Evolutionary conservation across 2,888 invertebrate genomes (phyloP), one percentile per base, ranked within the genome.

Genomic region (Candidula unifasciata): DNA sequence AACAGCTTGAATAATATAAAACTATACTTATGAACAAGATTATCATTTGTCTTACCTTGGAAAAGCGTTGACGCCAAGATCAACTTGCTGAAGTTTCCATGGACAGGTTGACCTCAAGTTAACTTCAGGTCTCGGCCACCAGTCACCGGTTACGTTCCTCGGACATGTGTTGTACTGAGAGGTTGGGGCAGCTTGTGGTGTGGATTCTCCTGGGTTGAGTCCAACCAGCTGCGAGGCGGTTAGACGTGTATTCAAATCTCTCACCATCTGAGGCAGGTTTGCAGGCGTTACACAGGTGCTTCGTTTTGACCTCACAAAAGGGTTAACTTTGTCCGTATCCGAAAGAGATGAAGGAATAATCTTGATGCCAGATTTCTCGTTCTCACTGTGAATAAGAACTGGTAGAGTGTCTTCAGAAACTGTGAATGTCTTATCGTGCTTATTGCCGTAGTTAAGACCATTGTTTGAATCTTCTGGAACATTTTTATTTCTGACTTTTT

Each of bases 21-120:
- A 68, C n/a, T n/a, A n/a, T n/a, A n/a, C n/a, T n/a, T n/a, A n/a
- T n/a, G n/a, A n/a, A n/a, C n/a, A n/a, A n/a, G n/a, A n/a, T n/a
- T n/a, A n/a, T n/a, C n/a, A n/a, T n/a, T n/a, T n/a, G n/a, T n/a
- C 82, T 66, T 64, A 82, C 76, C 76, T 82, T 52, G 82, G 83
- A 16, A 44, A 82, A 10, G 64, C 73, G 66, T 76, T 60, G 27
- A 44, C 73, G 0, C 73, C 69, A 6, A 78, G 52, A 21, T 78
- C 78, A 1, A 54, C 0, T n/a, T 77, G 33, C 10, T 27, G 24
- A 27, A 68, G 66, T 27, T n/a, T 77, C 82, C 82, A 76, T 27
- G 83, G 73, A 33, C 83, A 79, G 0, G 73, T 71, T 21, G 71
- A 84, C 33, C 79, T 73, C 13, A 79, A 24, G 33, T 74, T 84